These are phyloP conservation scores for Callopanchax toddi DNA, from an alignment of 2,113 vertebrate species.

Conservation along the genomic window DNA sequence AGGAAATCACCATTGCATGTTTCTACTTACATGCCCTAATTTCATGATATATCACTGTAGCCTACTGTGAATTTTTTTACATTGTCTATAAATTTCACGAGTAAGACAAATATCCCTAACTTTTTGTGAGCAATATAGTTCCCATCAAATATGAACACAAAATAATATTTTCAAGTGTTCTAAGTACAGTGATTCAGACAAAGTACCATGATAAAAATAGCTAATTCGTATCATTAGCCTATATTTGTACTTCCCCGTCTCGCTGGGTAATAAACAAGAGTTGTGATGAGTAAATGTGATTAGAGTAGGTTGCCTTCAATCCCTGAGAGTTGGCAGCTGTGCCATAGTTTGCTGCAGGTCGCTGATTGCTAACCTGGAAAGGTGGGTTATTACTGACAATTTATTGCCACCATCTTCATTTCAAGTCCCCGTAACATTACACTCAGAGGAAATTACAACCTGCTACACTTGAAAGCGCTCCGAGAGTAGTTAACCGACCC, in stretches of 20 bases:
- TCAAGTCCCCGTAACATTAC: slow-evolving; percentile 45
- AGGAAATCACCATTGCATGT: too few species aligned
- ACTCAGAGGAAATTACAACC: slow-evolving; percentile 46
- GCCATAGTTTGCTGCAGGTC: slow-evolving; percentile 18
- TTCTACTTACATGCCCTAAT: too few species aligned
- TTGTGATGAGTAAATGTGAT: slow-evolving; percentile 13
- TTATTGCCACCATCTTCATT: slow-evolving; percentile 42
- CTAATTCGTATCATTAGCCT: neutral
- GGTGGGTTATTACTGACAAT: slow-evolving; percentile 40
- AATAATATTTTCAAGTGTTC: neutral
- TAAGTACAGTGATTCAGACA: neutral
- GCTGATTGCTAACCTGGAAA: slow-evolving; percentile 35
- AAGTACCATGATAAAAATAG: neutral
- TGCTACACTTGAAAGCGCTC: slow-evolving; percentile 34
- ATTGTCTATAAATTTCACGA: too few species aligned
- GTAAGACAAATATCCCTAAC: too few species aligned
- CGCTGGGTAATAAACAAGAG: neutral
- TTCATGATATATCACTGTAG: too few species aligned
- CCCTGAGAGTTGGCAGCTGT: slow-evolving; percentile 33
- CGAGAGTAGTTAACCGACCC: slow-evolving; percentile 31
- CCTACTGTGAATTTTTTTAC: too few species aligned
- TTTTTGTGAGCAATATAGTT: too few species aligned
- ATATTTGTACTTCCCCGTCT: neutral
- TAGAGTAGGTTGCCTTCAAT: slow-evolving; percentile 12
- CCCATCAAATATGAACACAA: neutral